A percentile compares a stretch with the other conserved stretches of the same genome.
phyloP scores from a whole-genome alignment of 2,888 invertebrate species.

The Tetrapedia diversipes region DNA sequence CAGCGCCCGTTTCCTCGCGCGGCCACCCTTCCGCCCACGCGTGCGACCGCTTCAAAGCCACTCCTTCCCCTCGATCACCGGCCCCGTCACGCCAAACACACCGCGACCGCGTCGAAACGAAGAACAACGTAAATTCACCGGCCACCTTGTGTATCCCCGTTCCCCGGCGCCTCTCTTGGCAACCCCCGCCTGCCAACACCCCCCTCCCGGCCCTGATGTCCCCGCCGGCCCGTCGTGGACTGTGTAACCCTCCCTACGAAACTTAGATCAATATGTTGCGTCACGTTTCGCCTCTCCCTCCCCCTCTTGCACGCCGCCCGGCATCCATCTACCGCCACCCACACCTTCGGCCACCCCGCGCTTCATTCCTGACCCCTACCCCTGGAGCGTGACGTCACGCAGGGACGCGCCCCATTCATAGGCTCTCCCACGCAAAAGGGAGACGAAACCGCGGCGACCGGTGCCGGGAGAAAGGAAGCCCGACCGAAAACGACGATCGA shows the following conservation, averaged over 20 bases:
- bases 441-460: constrained; percentile 57
- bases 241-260: constrained; percentile 70
- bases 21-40: constrained; percentile 26
- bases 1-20: not conserved
- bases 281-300: constrained; percentile 80
- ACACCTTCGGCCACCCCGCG: constrained; percentile 61
- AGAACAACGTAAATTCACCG: constrained; percentile 64
- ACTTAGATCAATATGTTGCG: constrained; percentile 83
- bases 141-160: constrained; percentile 67
- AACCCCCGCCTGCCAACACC: constrained; percentile 15
- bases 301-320: constrained; percentile 71
- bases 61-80: constrained; percentile 28
- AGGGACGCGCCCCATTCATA: constrained; percentile 81
- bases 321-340: constrained; percentile 66
- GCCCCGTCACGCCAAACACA: constrained; percentile 6
- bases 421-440: constrained; percentile 76
- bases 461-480: constrained; percentile 33
- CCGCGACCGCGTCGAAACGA: constrained; percentile 42
- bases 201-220: constrained; percentile 19
- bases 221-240: constrained; percentile 47
- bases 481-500: not conserved
- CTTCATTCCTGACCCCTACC: constrained; percentile 58
- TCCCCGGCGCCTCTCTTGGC: constrained; percentile 38
- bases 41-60: constrained; percentile 11
- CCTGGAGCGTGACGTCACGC: constrained; percentile 77